A percentile compares a stretch with the other conserved stretches of the same genome.
Evolutionary conservation across 2,888 invertebrate species (phyloP).

Genomic region (Drosophila limbata): DNA sequence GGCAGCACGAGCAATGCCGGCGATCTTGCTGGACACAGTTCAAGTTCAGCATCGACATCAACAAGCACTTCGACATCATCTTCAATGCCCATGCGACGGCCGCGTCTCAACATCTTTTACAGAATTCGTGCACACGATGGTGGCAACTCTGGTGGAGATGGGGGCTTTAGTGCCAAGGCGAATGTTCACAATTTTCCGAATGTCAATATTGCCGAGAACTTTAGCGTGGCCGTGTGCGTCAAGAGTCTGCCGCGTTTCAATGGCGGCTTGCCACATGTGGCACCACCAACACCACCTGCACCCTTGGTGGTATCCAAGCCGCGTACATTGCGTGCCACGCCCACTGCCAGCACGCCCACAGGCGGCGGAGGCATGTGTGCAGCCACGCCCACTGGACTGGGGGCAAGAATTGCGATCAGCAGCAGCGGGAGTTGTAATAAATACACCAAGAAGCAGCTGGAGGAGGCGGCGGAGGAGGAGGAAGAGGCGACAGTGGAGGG

Average conservation of each 20-base stretch:
- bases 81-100: slow-evolving; percentile 48
- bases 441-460: slow-evolving; percentile 9
- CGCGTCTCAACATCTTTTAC: slow-evolving; percentile 85
- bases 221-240: slow-evolving; percentile 86
- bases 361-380: slow-evolving; percentile 67
- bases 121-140: slow-evolving; percentile 84
- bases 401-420: slow-evolving; percentile 51
- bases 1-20: slow-evolving; percentile 65
- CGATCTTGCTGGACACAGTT: slow-evolving; percentile 66
- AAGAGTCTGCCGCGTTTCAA: slow-evolving; percentile 91
- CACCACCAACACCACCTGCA: slow-evolving; percentile 5
- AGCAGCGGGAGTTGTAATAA: slow-evolving; percentile 73
- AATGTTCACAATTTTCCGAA: slow-evolving; percentile 85
- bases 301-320: slow-evolving; percentile 23
- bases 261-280: slow-evolving; percentile 88
- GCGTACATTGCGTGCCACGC: slow-evolving; percentile 17
- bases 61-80: background rate
- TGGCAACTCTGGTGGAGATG: slow-evolving; percentile 51
- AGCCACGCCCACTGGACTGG: slow-evolving; percentile 69
- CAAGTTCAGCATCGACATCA: background rate
- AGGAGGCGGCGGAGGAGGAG: background rate
- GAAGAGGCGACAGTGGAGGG: slow-evolving; percentile 2
- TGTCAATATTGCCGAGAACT: slow-evolving; percentile 84
- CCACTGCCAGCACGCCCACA: slow-evolving; percentile 61
- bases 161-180: slow-evolving; percentile 84